Conservation (phyloP, 2,797 vertebrate genomes). For the Nannoperca australis region DNA sequence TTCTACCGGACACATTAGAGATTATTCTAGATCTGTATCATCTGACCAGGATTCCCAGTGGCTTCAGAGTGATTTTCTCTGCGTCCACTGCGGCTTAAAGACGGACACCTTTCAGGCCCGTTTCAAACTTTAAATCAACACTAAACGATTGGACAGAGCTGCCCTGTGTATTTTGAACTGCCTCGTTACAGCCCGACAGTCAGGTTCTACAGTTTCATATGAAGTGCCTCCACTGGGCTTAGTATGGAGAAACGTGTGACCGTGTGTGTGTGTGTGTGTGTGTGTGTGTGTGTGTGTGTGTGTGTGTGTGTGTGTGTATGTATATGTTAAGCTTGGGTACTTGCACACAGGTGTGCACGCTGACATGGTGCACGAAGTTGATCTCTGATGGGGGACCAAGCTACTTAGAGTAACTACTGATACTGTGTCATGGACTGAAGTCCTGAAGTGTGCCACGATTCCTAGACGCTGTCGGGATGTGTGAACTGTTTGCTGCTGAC, state of each 20-base stretch:
- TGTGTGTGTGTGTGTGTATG: conserved; percentile 40
- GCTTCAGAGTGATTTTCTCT: conserved; percentile 13
- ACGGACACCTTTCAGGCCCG: conserved; percentile 3
- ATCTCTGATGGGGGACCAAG: conserved; percentile 80
- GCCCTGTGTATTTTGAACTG: conserved; percentile 60
- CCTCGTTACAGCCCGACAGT: conserved; percentile 80
- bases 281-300: conserved; percentile 41
- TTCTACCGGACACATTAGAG: background rate
- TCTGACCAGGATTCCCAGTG: conserved; percentile 26
- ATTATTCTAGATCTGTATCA: conserved; percentile 1
- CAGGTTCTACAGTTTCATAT: conserved; percentile 80
- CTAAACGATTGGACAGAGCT: conserved; percentile 35
- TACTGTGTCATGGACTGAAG: conserved; percentile 81
- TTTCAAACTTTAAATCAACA: conserved; percentile 32
- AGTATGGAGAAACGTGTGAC: conserved; percentile 69
- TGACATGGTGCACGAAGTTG: conserved; percentile 69
- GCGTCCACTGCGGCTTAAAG: conserved; percentile 25
- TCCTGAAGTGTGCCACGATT: conserved; percentile 78
- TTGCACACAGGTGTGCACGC: conserved; percentile 73
- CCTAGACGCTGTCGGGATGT: conserved; percentile 73
- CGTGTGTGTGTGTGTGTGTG: conserved; percentile 42
- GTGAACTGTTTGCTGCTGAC: conserved; percentile 85
- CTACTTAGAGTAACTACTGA: conserved; percentile 86
- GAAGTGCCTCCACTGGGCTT: conserved; percentile 84
- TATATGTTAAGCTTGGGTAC: conserved; percentile 75